Evolutionary conservation across 2,797 vertebrate genomes (phyloP), one percentile per base, ranked within the genome.

Genomic region (Cynopterus sphinx): DNA sequence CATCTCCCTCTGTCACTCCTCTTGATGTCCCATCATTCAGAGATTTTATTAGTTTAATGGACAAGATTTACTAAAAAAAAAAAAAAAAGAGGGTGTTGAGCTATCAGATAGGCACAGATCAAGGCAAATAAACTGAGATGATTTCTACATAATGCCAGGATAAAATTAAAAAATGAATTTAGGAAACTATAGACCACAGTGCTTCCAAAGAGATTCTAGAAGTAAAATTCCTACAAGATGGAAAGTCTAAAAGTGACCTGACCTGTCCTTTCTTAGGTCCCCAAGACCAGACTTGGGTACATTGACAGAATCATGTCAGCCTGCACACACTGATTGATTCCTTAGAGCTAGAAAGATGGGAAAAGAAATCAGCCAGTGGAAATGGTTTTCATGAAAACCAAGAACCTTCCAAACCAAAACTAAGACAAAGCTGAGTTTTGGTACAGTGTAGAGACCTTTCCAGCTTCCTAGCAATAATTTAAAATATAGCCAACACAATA

Each of bases 41-140:
- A 84, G 39, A 79, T 74, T 74, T 77, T 59, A 89, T 71, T 90
- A 57, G 24, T 33, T 95, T 84, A 93, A 46, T 46, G 12, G 78
- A 5, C 6, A 87, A 67, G 19, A 67, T 68, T 87, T 61, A 63
- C 33, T n/a, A n/a, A n/a, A n/a, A n/a, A n/a, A n/a, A 5, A 77
- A 70, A 90, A 68, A 59, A 3, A 71, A 51, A 13, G 46, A 94
- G 3, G 3, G 7, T 19, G 13, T 65, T 57, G 46, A 90, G 7
- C 15, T 73, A 33, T 22, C 31, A 77, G 39, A 71, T 33, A 73
- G 41, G 65, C 7, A 79, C 31, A 68, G 5, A 86, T 39, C 36
- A 46, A 36, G 0, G 3, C 33, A 71, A 82, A 92, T 65, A 63
- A 91, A 83, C 78, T 21, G 7, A 96, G 31, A 74, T 9, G 24